Percentiles rank a stretch among this genome's conserved stretches.
Evolutionary conservation across 2,888 invertebrate species (phyloP).

Genomic region (Neoaliturus tenellus): DNA sequence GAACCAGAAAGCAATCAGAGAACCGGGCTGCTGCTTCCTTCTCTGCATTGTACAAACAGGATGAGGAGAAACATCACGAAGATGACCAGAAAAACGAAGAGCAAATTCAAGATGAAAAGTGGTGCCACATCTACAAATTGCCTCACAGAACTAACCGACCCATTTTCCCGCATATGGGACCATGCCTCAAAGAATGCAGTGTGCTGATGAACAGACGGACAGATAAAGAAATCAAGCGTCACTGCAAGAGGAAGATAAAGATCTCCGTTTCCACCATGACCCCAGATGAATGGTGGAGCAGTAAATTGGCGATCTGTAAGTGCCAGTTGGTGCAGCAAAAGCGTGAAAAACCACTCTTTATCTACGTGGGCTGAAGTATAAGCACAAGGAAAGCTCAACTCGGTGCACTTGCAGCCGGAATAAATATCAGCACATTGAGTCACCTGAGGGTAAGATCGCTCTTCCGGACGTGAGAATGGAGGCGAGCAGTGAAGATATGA

Average conservation of each 20-base stretch:
- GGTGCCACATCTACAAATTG: not conserved
- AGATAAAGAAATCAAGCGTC: not conserved
- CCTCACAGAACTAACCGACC: not conserved
- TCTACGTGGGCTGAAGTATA: not conserved
- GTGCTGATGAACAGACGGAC: not conserved
- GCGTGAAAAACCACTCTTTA: not conserved
- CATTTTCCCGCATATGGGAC: not conserved
- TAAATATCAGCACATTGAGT: not conserved
- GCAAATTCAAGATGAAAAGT: not conserved
- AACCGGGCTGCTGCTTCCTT: not conserved
- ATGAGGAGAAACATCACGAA: not conserved
- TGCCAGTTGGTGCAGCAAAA: not conserved
- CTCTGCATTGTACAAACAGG: not conserved
- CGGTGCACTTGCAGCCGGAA: not conserved
- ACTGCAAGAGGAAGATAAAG: not conserved
- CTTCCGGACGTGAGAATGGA: not conserved
- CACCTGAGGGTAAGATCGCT: not conserved
- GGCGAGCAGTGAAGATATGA: not conserved
- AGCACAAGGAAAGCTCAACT: conserved; percentile 12
- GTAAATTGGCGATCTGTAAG: not conserved
- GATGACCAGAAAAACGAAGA: not conserved
- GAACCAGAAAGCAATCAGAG: not conserved
- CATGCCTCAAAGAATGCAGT: conserved; percentile 8
- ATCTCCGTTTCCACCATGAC: not conserved
- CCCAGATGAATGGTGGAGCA: not conserved